Conservation (phyloP, 1,140 invertebrate species). For the Cyphomyrmex costatus region DNA sequence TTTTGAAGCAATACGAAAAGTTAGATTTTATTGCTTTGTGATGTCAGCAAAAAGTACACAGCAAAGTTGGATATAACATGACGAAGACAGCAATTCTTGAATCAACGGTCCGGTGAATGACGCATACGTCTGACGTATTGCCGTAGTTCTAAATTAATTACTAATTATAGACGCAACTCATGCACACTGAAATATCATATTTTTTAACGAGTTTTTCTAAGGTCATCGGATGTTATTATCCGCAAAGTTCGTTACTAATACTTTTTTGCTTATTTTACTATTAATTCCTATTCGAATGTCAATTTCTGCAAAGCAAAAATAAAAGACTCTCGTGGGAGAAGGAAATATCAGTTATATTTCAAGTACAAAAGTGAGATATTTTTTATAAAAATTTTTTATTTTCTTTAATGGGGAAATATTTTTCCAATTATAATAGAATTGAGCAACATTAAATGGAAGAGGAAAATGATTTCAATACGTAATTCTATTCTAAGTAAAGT, state of each 20-base stretch:
- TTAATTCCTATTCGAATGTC: conserved; percentile 5
- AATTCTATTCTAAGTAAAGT: conserved; percentile 36
- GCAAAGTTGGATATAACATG: not conserved
- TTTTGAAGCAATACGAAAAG: not conserved
- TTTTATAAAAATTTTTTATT: not conserved
- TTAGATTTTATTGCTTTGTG: not conserved
- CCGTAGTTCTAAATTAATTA: conserved; percentile 19
- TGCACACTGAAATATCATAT: not conserved
- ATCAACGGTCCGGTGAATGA: not conserved
- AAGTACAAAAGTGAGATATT: not conserved
- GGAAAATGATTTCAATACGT: not conserved
- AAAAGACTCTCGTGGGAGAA: not conserved
- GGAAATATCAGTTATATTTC: not conserved
- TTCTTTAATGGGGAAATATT: not conserved
- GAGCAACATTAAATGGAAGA: not conserved
- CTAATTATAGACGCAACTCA: conserved; percentile 4
- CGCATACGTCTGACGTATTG: conserved; percentile 54
- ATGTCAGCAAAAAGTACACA: not conserved
- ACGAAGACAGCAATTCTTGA: not conserved
- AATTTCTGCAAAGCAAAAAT: not conserved
- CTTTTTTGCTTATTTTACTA: not conserved
- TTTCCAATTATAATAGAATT: not conserved
- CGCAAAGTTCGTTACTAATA: not conserved
- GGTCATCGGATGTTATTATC: not conserved
- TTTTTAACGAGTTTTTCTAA: conserved; percentile 26